Evolutionary conservation across 1,140 invertebrate genomes (phyloP), one percentile per base, ranked within the genome.

Genomic region (Lepidurus arcticus): DNA sequence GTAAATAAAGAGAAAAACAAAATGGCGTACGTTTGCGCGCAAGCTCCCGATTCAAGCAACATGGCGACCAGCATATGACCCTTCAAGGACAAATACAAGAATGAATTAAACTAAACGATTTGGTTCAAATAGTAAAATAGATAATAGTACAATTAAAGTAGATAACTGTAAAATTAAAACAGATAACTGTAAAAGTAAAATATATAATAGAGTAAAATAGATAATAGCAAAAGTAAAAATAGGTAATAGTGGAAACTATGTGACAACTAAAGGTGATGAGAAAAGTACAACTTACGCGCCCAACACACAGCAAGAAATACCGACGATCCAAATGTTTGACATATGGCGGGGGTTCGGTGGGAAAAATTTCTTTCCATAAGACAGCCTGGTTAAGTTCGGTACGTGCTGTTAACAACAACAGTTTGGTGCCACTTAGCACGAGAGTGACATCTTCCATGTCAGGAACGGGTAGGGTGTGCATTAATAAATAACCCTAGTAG

Each of bases 291-390:
- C 53, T 65, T 65, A 65, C 53, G 13, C 53, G 53, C 8, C 53
- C 53, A n/a, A 65, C 53, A 21, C 53, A 65, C 21, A 65, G 13
- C 21, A 65, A 65, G 9, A 65, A 65, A 65, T 65, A 65, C 21
- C 53, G 53, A 65, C 53, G 53, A 65, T 65, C 21, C 21, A 65
- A 65, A 13, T 65, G 53, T 16, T 65, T 65, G 16, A 65, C 53
- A 65, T 65, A 65, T 65, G 53, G 53, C 53, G 53, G 53, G 6
- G 53, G 53, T 65, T 65, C 53, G 53, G 53, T 65, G 53, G 53
- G 53, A 65, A 65, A 65, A 65, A 65, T 21, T 65, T 65, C 53
- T 7, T 21, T 13, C 53, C 53, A 65, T 9, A 65, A 16, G 21
- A 65, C 53, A 65, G 53, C 53, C 3, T 65, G 53, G 53, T 65